Evolutionary conservation across 2,888 invertebrate species (phyloP), one percentile per base, ranked within the genome.

Genomic region (Hoplodrina ambigua): DNA sequence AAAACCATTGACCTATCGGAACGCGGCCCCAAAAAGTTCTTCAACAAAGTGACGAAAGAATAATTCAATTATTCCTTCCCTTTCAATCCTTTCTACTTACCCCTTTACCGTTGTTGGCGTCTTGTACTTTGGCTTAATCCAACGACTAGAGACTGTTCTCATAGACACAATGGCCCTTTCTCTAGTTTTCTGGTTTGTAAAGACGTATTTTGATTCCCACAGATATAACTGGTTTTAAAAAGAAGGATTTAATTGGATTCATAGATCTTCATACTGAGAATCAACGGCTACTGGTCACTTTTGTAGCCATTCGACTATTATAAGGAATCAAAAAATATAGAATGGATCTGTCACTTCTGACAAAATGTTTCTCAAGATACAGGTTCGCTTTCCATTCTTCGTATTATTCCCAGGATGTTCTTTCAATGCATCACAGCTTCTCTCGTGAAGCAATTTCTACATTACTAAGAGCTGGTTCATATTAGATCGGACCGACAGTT

Each of bases 171-270:
- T 86, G 80, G 87, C 85, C 82, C 80, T 87, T 87, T 90, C 84
- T 89, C 91, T 93, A 91, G 86, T 82, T 84, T 89, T 90, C 91
- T 88, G 90, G 91, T 91, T 78, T 75, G 66, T 83, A 68, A 85
- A 88, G 85, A 91, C 81, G 80, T 82, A 83, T 84, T 85, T 80
- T 78, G 81, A 86, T 84, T 77, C 80, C 85, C 83, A 86, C 85
- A 85, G 78, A 81, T 75, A 68, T 80, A 90, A 90, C 91, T 80
- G 89, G 90, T 91, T 91, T 90, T 72, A 50, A 59, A 25, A 65
- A 65, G 69, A 72, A 80, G 69, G 33, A 72, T 84, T 82, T 69
- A 58, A 76, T 75, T 84, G 70, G 72, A 78, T 71, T 82, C 78
- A 75, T 82, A 76, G 78, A 75, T 78, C 79, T 75, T 56, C 71